Evolutionary conservation across 1,140 invertebrate genomes (phyloP).

Genomic region (Battus philenor): DNA sequence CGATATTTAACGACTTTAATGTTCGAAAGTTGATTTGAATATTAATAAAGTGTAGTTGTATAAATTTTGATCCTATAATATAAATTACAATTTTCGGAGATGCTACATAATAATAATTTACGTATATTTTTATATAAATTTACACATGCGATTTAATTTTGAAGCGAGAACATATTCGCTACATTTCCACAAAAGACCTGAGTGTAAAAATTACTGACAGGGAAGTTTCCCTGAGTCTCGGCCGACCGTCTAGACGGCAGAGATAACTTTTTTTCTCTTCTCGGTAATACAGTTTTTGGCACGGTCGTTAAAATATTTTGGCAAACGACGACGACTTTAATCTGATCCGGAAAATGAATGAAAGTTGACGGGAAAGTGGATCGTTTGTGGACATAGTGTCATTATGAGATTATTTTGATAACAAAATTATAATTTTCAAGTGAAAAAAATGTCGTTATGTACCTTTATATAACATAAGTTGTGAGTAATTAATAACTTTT

Average conservation of each 20-base stretch:
- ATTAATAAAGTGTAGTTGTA: too few relatives aligned
- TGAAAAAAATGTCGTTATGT: too few relatives aligned
- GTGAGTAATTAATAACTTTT: too few relatives aligned
- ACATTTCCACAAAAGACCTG: neutral
- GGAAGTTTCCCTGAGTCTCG: conserved; percentile 48
- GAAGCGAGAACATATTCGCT: neutral
- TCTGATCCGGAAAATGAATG: conserved; percentile 66
- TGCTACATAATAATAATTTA: too few relatives aligned
- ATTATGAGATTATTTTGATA: too few relatives aligned
- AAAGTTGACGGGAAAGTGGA: conserved; percentile 54
- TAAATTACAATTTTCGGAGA: too few relatives aligned
- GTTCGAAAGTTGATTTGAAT: too few relatives aligned
- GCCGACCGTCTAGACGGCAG: conserved; percentile 58
- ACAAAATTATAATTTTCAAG: too few relatives aligned
- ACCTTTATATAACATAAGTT: too few relatives aligned
- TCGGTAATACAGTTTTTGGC: conserved; percentile 69
- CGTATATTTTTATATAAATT: too few relatives aligned
- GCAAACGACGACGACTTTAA: conserved; percentile 55
- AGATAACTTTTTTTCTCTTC: conserved; percentile 56
- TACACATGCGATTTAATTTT: neutral
- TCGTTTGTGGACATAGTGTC: conserved; percentile 27
- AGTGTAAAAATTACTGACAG: neutral
- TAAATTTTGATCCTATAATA: too few relatives aligned
- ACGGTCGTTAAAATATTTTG: conserved; percentile 57
- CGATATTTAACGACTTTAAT: too few relatives aligned